Percentiles rank a stretch among this genome's conserved stretches.
Evolutionary conservation across 2,888 invertebrate species (phyloP).

Genomic region (Sarcophaga carnaria): DNA sequence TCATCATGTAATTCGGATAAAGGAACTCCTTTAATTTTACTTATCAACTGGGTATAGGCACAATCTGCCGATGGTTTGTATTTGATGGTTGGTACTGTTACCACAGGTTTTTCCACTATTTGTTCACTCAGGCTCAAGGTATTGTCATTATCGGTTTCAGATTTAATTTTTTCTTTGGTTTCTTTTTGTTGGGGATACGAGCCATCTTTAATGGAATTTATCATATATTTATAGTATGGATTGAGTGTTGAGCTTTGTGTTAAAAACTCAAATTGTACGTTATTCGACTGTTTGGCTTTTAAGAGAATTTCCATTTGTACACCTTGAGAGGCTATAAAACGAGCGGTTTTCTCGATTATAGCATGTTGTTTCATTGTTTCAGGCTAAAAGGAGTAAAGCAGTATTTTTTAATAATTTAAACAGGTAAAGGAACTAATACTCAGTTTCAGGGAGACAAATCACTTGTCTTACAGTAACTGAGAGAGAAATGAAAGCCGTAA

Average conservation of each 20-base stretch:
- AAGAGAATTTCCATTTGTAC: slow-evolving; percentile 99
- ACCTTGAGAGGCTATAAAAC: slow-evolving; percentile 94
- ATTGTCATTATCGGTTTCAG: slow-evolving; percentile 30
- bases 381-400: slow-evolving; percentile 84
- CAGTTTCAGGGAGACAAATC: not conserved
- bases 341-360: slow-evolving; percentile 96
- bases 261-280: slow-evolving; percentile 96
- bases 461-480: too few species aligned
- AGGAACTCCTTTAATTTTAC: slow-evolving; percentile 90
- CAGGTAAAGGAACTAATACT: not conserved
- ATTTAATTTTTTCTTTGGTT: slow-evolving; percentile 41
- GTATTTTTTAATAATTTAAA: not conserved
- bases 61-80: slow-evolving; percentile 93
- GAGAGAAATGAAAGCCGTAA: slow-evolving; percentile 40
- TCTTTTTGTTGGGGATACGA: slow-evolving; percentile 82
- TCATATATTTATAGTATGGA: slow-evolving; percentile 92
- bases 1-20: slow-evolving; percentile 77
- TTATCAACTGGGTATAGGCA: slow-evolving; percentile 93
- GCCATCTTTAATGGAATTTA: slow-evolving; percentile 87
- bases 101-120: slow-evolving; percentile 71
- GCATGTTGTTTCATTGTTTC: slow-evolving; percentile 93
- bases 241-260: slow-evolving; percentile 92
- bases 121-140: not conserved
- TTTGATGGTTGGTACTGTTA: slow-evolving; percentile 85
- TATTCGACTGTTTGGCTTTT: slow-evolving; percentile 97